Conservation (phyloP, 1,140 invertebrate genomes). For the Microvelia longipes region DNA sequence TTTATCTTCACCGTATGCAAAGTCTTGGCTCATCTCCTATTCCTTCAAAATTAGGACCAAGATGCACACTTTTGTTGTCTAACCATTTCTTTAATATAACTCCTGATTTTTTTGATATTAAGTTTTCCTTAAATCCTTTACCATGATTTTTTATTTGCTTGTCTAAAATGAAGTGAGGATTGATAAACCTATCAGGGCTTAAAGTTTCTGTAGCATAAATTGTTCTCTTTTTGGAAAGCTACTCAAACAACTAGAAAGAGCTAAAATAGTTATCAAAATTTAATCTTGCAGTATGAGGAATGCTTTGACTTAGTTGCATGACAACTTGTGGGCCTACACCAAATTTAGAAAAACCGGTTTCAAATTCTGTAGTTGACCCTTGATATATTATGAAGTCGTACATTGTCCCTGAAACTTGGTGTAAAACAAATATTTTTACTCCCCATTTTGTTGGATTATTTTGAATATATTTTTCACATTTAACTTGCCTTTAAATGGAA, state of each 20-base stretch:
- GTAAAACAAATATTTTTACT: conserved; percentile 21
- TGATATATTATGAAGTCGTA: conserved; percentile 24
- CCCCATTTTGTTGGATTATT: conserved; percentile 15
- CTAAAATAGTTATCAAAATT: not conserved
- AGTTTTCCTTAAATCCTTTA: not conserved
- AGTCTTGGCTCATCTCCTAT: too few relatives aligned
- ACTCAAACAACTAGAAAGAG: not conserved
- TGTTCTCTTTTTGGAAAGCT: not conserved
- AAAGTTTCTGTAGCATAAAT: not conserved
- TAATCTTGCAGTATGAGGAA: not conserved
- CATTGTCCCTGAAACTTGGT: conserved; percentile 18
- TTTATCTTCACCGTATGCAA: too few relatives aligned
- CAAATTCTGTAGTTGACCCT: conserved; percentile 16
- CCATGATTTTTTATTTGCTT: not conserved
- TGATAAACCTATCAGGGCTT: not conserved
- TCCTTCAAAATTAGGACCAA: too few relatives aligned
- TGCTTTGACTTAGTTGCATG: not conserved
- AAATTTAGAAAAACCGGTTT: not conserved
- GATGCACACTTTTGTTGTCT: not conserved
- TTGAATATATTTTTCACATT: conserved; percentile 18
- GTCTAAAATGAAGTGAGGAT: not conserved
- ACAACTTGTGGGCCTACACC: not conserved
- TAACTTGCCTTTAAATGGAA: conserved; percentile 22
- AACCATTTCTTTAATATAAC: not conserved
- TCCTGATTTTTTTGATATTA: not conserved